phyloP scores from a whole-genome alignment of 2,113 vertebrate genomes.

The Notarius lentiginosus region DNA sequence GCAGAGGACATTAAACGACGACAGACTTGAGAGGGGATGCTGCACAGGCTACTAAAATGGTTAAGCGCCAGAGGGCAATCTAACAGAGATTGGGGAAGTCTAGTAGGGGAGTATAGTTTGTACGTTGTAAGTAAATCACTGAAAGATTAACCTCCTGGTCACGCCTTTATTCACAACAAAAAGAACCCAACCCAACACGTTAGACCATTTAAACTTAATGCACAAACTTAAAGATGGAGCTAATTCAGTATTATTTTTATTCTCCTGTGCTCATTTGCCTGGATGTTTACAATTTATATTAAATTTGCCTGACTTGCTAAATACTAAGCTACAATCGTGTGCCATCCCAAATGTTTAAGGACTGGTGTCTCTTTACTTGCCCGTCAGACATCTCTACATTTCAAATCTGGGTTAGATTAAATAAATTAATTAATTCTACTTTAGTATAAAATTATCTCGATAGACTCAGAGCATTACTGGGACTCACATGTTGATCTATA shows the following conservation, averaged over 20 bases:
- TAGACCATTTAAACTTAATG: neutral
- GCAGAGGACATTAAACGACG: no score
- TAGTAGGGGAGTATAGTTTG: no score
- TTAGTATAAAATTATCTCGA: neutral
- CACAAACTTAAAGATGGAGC: neutral
- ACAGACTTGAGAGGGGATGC: no score
- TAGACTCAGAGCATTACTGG: neutral
- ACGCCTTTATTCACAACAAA: no score
- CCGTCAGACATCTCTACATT: neutral
- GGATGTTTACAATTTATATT: neutral
- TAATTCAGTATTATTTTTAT: neutral
- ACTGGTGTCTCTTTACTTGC: neutral
- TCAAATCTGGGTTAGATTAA: neutral
- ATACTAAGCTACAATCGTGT: neutral
- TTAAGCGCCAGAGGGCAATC: no score
- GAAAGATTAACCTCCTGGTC: no score
- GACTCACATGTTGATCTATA: neutral
- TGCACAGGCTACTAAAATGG: no score
- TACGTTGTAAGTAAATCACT: no score
- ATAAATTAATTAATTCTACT: neutral
- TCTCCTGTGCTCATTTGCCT: neutral
- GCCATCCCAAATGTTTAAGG: neutral
- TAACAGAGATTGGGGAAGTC: no score
- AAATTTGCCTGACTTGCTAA: neutral
- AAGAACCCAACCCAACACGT: neutral